A percentile compares a stretch with the other conserved stretches of the same genome.
These are phyloP conservation scores for Pseudorasbora parva DNA, from an alignment of 2,113 vertebrate genomes.

Conservation along the genomic window DNA sequence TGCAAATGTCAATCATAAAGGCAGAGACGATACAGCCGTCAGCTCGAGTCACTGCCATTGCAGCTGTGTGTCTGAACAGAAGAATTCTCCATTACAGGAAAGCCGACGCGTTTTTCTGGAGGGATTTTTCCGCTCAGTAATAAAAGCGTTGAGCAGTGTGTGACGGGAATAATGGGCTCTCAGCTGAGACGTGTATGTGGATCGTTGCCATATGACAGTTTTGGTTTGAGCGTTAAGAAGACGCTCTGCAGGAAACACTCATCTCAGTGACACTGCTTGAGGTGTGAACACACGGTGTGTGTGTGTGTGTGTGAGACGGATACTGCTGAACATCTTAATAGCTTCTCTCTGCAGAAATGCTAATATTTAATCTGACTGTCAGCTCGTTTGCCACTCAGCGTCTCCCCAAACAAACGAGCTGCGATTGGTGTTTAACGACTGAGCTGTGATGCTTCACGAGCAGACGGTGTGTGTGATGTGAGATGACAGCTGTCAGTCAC, in stretches of 20 bases:
- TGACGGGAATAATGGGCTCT: background rate
- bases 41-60: background rate
- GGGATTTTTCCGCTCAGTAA: background rate
- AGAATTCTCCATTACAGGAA: background rate
- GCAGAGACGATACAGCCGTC: background rate
- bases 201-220: background rate
- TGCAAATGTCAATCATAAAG: constrained; percentile 11
- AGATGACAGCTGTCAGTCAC: background rate
- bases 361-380: background rate
- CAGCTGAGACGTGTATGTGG: background rate
- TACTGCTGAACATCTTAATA: background rate
- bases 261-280: background rate
- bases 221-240: background rate
- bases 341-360: background rate
- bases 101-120: background rate
- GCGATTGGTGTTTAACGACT: too few species aligned
- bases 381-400: too few species aligned
- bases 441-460: background rate
- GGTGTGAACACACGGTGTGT: background rate
- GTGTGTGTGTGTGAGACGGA: background rate
- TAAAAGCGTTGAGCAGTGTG: background rate
- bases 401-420: too few species aligned
- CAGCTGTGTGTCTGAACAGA: background rate
- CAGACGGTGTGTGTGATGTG: background rate
- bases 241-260: background rate